Evolutionary conservation across 2,888 invertebrate genomes (phyloP).

Genomic region (Acleris sparsana): DNA sequence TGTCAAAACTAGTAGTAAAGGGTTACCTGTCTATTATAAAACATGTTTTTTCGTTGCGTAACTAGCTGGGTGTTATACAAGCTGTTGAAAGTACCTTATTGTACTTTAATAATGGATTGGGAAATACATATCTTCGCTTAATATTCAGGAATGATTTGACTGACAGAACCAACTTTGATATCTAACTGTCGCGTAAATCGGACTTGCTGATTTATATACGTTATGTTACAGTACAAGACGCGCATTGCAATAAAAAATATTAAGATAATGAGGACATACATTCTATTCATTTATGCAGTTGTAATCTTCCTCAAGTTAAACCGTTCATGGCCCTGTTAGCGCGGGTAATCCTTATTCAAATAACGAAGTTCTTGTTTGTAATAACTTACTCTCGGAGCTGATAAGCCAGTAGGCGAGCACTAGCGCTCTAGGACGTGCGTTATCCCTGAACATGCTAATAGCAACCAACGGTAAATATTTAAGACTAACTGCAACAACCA

Average conservation of each 20-base stretch:
- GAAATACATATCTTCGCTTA: too few species aligned
- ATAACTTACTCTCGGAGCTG: constrained; percentile 6
- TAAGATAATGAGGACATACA: too few species aligned
- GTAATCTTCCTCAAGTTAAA: too few species aligned
- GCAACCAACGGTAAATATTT: constrained; percentile 7
- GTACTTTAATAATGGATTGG: too few species aligned
- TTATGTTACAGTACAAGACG: too few species aligned
- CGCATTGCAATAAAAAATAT: too few species aligned
- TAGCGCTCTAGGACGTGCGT: constrained; percentile 13
- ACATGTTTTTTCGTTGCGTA: background rate
- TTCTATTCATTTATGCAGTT: too few species aligned
- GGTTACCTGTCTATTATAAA: background rate
- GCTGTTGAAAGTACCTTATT: background rate
- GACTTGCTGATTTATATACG: too few species aligned
- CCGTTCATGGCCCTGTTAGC: too few species aligned
- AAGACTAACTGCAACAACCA: constrained; percentile 6
- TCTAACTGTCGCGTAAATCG: too few species aligned
- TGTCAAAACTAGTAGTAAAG: constrained; percentile 15
- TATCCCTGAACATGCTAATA: constrained; percentile 25
- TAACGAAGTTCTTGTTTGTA: constrained; percentile 24
- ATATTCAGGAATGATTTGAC: too few species aligned
- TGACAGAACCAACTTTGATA: too few species aligned
- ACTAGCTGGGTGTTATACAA: background rate
- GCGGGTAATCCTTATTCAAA: constrained; percentile 3
- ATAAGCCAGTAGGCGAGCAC: constrained; percentile 18